Evolutionary conservation across 2,113 vertebrate species (phyloP).

Genomic region (Oreocharis arfaki): DNA sequence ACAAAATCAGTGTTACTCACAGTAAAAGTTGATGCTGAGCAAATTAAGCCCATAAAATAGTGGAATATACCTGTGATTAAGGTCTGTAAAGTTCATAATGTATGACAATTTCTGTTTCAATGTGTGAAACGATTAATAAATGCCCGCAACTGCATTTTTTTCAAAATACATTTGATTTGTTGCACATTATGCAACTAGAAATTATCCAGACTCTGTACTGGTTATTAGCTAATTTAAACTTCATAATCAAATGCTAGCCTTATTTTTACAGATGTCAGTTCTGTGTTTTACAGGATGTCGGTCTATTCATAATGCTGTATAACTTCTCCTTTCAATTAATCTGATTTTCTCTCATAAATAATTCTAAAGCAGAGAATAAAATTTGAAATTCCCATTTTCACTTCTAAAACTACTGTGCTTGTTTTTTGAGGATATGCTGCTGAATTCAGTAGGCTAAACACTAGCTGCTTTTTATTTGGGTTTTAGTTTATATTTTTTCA

Average conservation of each 20-base stretch:
- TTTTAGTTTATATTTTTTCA: not conserved
- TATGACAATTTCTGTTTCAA: slow-evolving; percentile 11
- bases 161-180: slow-evolving; percentile 12
- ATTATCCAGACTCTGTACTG: slow-evolving; percentile 18
- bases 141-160: not conserved
- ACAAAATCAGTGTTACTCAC: slow-evolving; percentile 54
- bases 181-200: slow-evolving; percentile 31
- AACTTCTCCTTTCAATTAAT: slow-evolving; percentile 17
- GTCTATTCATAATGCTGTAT: not conserved
- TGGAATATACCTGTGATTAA: slow-evolving; percentile 11
- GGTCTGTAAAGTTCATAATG: not conserved
- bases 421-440: not conserved
- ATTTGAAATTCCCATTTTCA: not conserved
- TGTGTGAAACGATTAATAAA: slow-evolving; percentile 16
- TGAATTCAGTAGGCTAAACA: not conserved
- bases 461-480: not conserved
- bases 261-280: not conserved
- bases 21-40: slow-evolving; percentile 30
- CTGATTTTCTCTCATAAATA: slow-evolving; percentile 7
- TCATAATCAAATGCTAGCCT: slow-evolving; percentile 11
- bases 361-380: slow-evolving; percentile 19
- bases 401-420: not conserved
- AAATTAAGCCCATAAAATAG: slow-evolving; percentile 27
- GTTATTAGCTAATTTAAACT: slow-evolving; percentile 50
- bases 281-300: not conserved